phyloP scores from a whole-genome alignment of 2,888 invertebrate species.

The Mermis nigrescens region DNA sequence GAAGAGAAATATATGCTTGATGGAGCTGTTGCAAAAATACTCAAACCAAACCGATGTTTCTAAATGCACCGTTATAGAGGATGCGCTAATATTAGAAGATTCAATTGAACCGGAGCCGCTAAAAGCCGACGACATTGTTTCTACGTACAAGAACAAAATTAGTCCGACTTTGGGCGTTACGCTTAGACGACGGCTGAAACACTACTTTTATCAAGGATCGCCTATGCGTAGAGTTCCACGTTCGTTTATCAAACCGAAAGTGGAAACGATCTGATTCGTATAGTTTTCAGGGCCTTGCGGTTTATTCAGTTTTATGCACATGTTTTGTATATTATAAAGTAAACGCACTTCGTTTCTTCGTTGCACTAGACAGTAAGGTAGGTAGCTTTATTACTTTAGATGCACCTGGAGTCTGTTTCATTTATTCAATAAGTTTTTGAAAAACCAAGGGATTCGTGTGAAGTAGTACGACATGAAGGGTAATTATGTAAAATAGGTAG shows the following conservation, averaged over 20 bases:
- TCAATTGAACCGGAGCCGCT: conserved; percentile 1
- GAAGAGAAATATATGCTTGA: neutral
- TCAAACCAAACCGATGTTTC: neutral
- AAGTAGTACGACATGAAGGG: too few relatives aligned
- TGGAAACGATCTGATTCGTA: neutral
- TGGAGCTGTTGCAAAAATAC: neutral
- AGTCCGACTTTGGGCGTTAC: neutral
- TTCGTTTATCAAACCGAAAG: neutral
- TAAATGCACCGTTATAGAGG: neutral
- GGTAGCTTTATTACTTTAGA: too few relatives aligned
- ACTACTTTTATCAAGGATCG: conserved; percentile 4
- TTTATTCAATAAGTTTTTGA: too few relatives aligned
- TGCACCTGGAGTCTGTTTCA: too few relatives aligned
- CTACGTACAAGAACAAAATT: conserved; percentile 3
- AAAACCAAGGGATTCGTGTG: too few relatives aligned
- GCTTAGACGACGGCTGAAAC: conserved; percentile 3
- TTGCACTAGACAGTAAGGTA: too few relatives aligned
- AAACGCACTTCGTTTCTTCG: too few relatives aligned
- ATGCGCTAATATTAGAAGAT: neutral
- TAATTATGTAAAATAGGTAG: too few relatives aligned
- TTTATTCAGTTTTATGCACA: too few relatives aligned
- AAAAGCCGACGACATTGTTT: neutral
- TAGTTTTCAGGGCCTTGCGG: too few relatives aligned
- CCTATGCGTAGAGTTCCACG: neutral
- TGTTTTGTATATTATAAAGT: too few relatives aligned